Percentiles rank a stretch among this genome's conserved stretches.
phyloP scores from a whole-genome alignment of 2,797 vertebrate genomes.

The Sebastes aleutianus region DNA sequence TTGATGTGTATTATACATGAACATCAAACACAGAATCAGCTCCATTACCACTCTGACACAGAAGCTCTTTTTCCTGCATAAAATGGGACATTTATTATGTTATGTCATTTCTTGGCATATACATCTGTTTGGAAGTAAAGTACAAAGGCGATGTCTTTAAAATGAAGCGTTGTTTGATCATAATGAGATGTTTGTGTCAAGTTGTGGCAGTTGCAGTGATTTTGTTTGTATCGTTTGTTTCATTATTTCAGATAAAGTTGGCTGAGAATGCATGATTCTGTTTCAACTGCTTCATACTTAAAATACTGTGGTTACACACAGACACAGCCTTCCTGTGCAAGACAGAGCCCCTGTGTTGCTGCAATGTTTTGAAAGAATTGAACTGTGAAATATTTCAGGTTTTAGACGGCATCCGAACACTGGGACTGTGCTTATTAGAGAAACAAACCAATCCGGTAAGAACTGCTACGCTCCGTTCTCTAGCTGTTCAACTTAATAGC shows the following conservation, averaged over 20 bases:
- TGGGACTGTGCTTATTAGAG: neutral
- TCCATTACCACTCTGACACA: slow-evolving; percentile 13
- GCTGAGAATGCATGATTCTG: neutral
- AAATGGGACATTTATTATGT: slow-evolving; percentile 12
- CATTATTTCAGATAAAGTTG: slow-evolving; percentile 3
- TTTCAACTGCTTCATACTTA: neutral
- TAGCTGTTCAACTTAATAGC: neutral
- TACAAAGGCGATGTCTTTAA: slow-evolving; percentile 41
- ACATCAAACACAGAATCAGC: slow-evolving; percentile 44
- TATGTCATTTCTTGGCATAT: slow-evolving; percentile 38
- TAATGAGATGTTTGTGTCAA: slow-evolving; percentile 49
- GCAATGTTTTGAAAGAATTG: neutral
- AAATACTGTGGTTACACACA: neutral
- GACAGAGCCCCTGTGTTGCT: neutral
- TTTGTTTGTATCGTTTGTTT: slow-evolving; percentile 15
- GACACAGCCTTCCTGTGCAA: neutral
- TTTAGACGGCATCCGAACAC: neutral
- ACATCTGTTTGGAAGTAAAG: slow-evolving; percentile 45
- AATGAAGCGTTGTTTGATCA: slow-evolving; percentile 47
- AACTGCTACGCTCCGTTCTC: neutral
- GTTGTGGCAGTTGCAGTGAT: slow-evolving; percentile 12
- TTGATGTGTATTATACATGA: slow-evolving; percentile 39
- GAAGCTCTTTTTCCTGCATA: slow-evolving; percentile 4
- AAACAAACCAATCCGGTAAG: neutral
- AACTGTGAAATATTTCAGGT: neutral